Percentiles rank a stretch among this genome's conserved stretches.
phyloP scores from a whole-genome alignment of 1,140 invertebrate genomes.

The Pseudobourletiella spinata region DNA sequence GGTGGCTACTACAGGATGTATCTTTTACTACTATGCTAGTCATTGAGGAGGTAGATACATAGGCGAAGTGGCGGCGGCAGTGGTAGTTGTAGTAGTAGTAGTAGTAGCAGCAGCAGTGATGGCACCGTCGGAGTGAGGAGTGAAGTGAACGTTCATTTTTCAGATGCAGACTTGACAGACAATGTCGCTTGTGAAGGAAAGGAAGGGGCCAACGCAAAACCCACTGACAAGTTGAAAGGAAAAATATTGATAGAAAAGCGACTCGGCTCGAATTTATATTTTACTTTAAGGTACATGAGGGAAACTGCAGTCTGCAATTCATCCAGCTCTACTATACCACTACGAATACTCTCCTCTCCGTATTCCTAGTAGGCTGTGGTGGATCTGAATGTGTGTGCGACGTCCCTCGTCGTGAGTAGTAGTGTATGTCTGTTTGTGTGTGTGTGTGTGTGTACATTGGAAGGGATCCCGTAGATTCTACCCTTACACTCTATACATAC shows the following conservation, averaged over 20 bases:
- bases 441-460: too few species aligned
- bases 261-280: constrained; percentile 33
- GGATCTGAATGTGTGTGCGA: too few species aligned
- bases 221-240: constrained; percentile 36
- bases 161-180: constrained; percentile 33
- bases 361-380: too few species aligned
- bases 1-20: too few species aligned
- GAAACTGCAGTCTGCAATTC: constrained; percentile 16
- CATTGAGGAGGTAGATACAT: too few species aligned
- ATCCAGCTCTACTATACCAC: neutral
- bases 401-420: too few species aligned
- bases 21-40: too few species aligned
- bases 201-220: constrained; percentile 34
- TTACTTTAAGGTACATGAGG: constrained; percentile 15
- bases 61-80: too few species aligned
- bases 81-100: too few species aligned
- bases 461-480: too few species aligned
- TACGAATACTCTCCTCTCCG: neutral
- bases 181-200: constrained; percentile 28
- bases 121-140: constrained; percentile 15
- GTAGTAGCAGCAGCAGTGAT: neutral
- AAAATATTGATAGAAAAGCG: constrained; percentile 35
- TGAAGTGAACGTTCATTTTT: constrained; percentile 36
- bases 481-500: too few species aligned
- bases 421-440: too few species aligned